Base-by-base conservation (phyloP, 2,113 vertebrate genomes). In the Pogona vitticeps region DNA sequence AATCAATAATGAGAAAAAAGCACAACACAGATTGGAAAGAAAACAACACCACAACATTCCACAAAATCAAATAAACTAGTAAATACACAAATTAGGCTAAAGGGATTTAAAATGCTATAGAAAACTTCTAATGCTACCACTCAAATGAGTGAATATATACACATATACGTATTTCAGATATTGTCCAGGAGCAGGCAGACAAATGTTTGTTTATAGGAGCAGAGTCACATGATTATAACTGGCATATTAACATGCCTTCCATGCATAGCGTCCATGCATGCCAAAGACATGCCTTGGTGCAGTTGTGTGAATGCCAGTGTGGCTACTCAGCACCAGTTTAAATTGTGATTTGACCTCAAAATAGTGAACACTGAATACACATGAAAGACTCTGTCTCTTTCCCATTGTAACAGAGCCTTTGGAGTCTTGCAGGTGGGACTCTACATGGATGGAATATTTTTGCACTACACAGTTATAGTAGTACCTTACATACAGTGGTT, bases 21-120 rank as follows among this genome's bases (percentile, higher is more conserved):
- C 72, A 81, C 36, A 75, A 65, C 63, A 67, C 38, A 86, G 75
- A 86, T 26, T 79, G 76, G 59, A 81, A 75, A 75, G 58, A 46
- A 65, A 86, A 33, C 40, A 75, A 18, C 70, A 56, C 23, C 23
- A 75, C 70, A 63, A 65, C 28, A 52, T 75, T 75, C 58, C 21
- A 63, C 73, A 52, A 52, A 46, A 80, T 86, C 58, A 86, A 75
- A 81, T 67, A 56, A 46, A 86, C 31, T 17, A 63, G 38, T 70
- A 71, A 75, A 63, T 61, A 73, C 40, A 52, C 28, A 75, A 42
- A 86, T 75, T 38, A 26, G 61, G n/a, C 70, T 75, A 52, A 86
- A 75, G 36, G 14, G 14, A 28, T 65, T 75, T 14, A 33, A 79
- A 58, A 31, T 38, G 9, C n/a, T 70, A 20, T 46, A 36, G 63